Conservation (phyloP, 2,888 invertebrate species). For the Charanyca ferruginea region DNA sequence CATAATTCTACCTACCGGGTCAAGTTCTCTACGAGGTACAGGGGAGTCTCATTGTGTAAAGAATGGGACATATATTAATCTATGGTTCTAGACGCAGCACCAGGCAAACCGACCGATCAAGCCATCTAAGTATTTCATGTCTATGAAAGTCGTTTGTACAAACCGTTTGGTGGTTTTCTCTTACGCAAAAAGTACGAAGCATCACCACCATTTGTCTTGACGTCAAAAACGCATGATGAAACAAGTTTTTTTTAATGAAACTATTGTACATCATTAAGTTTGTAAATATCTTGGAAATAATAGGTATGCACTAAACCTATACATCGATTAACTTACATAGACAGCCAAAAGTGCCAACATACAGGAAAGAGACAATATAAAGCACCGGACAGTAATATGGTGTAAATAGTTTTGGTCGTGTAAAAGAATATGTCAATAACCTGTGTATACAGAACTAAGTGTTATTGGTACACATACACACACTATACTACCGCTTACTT, state of each 20-base stretch:
- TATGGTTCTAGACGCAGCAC: not conserved
- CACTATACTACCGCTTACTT: not conserved
- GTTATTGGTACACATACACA: slow-evolving; percentile 4
- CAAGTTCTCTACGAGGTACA: not conserved
- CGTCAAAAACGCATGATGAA: too few species aligned
- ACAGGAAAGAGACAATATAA: not conserved
- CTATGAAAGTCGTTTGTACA: not conserved
- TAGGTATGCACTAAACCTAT: not conserved
- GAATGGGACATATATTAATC: slow-evolving; percentile 32
- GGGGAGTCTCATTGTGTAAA: not conserved
- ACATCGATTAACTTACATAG: not conserved
- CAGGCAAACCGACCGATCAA: slow-evolving; percentile 30
- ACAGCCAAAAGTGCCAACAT: not conserved
- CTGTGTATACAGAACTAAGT: slow-evolving; percentile 1
- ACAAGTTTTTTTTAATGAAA: too few species aligned
- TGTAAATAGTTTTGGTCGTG: not conserved
- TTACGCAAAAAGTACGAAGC: not conserved
- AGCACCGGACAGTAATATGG: not conserved
- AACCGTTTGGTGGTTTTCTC: not conserved
- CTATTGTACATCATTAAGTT: not conserved
- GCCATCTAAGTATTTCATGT: slow-evolving; percentile 2
- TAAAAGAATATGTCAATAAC: slow-evolving; percentile 8
- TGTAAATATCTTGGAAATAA: not conserved
- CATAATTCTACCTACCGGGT: not conserved
- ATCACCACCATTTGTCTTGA: not conserved